Base-by-base conservation (phyloP, 1,140 invertebrate species). In the Bradysia coprophila region DNA sequence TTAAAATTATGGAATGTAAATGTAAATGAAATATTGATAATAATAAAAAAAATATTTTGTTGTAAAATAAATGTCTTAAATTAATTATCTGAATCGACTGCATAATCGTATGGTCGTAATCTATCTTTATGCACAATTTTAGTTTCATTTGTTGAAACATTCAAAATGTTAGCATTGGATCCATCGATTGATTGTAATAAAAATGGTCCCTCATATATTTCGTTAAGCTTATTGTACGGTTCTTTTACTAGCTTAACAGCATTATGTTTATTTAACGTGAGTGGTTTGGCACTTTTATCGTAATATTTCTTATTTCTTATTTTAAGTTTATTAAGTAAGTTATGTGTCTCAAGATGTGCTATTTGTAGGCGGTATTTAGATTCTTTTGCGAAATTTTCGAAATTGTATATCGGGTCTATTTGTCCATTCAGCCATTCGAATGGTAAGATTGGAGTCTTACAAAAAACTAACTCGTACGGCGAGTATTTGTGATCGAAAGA, bases 401-500 rank as follows among this genome's bases (percentile, higher is more conserved):
- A 37, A 38, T 50, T 48, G n/a, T 48, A 48, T 21, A 46, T 21
- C 13, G 43, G 33, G 4, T 45, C 42, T 42, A 45, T 43, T 15
- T 28, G 38, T 34, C 41, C 21, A 34, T 22, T 44, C 4, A 18
- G 5, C 18, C 24, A 2, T 15, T 41, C 13, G 15, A 6, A 34
- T 22, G 32, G 33, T 24, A n/a, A n/a, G n/a, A n/a, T n/a, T n/a
- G n/a, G n/a, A n/a, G n/a, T n/a, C n/a, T n/a, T n/a, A n/a, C n/a
- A 43, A 41, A 13, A 40, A 34, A 22, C 40, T 13, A 47, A n/a
- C 40, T 50, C 49, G 31, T 43, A 48, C 40, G 49, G 47, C 37
- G 42, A 42, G 32, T 45, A 50, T 10, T 28, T 38, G 31, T 50
- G 44, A 22, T 38, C 34, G 5, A 43, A 31, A 22, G 42, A 43